Conservation (phyloP, 2,113 vertebrate genomes). For the Psettodes erumei region DNA sequence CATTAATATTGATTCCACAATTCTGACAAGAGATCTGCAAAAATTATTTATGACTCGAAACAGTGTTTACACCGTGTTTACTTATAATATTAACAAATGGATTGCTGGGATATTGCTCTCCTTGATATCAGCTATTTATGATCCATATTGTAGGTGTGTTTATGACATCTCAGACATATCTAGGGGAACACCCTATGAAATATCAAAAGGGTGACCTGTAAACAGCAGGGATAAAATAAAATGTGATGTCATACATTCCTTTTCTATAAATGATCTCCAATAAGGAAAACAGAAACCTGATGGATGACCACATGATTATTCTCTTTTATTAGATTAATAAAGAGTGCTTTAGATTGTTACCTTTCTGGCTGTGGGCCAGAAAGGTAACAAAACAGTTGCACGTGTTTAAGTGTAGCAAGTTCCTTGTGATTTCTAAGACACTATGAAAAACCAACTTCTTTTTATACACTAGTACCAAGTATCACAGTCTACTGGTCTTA, state of each 20-base stretch:
- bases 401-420: neutral
- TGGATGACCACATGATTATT: neutral
- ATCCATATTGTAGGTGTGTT: neutral
- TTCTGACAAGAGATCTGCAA: too few species aligned
- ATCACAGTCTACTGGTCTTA: constrained; percentile 7
- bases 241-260: neutral
- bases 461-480: neutral
- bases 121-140: constrained; percentile 5
- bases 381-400: neutral
- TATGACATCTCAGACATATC: neutral
- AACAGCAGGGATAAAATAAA: neutral
- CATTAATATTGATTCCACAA: neutral
- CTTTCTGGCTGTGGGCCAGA: neutral
- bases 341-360: too few species aligned
- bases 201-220: neutral
- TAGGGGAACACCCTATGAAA: neutral
- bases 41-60: too few species aligned
- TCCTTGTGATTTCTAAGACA: neutral
- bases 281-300: neutral
- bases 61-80: neutral
- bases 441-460: neutral
- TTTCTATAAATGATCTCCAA: neutral
- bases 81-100: neutral
- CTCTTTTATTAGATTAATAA: constrained; percentile 3
- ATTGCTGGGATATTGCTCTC: neutral